Conservation (phyloP, 2,888 invertebrate genomes). For the Piscicola geometra region DNA sequence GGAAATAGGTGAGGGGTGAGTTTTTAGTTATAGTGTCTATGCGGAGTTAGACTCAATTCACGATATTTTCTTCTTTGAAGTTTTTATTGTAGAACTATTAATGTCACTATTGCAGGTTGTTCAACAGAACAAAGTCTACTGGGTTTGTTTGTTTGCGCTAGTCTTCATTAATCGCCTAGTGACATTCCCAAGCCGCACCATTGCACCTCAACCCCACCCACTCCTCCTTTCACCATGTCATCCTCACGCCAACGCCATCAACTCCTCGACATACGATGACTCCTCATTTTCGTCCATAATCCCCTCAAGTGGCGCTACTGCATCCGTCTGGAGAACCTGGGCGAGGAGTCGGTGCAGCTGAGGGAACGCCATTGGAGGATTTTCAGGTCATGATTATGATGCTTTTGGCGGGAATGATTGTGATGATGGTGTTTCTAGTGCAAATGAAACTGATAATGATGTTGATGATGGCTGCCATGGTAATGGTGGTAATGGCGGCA, state of each 20-base stretch:
- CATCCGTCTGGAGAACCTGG: slow-evolving; percentile 89
- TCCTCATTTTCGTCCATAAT: too few species aligned
- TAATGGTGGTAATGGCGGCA: too few species aligned
- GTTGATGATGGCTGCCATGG: too few species aligned
- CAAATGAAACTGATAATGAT: too few species aligned
- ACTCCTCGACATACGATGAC: too few species aligned
- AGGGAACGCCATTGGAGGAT: slow-evolving; percentile 97
- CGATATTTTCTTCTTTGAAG: background rate
- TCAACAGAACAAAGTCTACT: slow-evolving; percentile 84
- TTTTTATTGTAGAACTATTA: background rate
- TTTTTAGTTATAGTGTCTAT: background rate
- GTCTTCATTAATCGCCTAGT: too few species aligned
- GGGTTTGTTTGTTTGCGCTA: slow-evolving; percentile 62
- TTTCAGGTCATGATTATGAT: slow-evolving; percentile 59
- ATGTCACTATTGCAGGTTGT: slow-evolving; percentile 56
- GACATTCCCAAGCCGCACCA: too few species aligned
- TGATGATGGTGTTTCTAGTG: too few species aligned
- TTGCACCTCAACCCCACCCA: too few species aligned
- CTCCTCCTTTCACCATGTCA: too few species aligned
- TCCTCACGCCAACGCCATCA: background rate
- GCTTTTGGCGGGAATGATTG: too few species aligned
- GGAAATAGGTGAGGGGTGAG: background rate
- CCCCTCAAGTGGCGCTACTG: slow-evolving; percentile 80
- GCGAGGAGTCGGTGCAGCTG: slow-evolving; percentile 77
- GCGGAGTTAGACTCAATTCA: background rate